A percentile compares a stretch with the other conserved stretches of the same genome.
Conservation (phyloP, 2,888 invertebrate genomes). For the Cephus sareptanus region DNA sequence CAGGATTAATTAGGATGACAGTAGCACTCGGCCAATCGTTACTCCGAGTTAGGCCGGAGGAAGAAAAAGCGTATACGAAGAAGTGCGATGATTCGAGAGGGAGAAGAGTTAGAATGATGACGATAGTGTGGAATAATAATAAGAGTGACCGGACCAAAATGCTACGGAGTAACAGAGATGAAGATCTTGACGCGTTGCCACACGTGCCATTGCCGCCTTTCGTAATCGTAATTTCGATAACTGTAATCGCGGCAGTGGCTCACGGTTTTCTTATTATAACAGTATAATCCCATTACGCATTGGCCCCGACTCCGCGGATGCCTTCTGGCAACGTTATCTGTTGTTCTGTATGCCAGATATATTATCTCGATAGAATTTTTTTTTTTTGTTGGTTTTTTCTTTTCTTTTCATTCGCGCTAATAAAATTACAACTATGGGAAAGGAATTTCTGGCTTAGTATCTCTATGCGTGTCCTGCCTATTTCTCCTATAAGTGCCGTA, state of each 20-base stretch:
- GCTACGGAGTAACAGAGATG: background rate
- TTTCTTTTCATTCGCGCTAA: background rate
- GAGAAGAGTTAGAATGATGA: background rate
- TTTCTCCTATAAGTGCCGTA: no score
- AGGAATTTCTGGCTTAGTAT: background rate
- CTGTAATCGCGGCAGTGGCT: conserved; percentile 3
- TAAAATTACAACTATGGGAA: background rate
- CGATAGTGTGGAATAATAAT: background rate
- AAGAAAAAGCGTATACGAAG: background rate
- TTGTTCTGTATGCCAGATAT: background rate
- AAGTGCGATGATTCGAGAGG: background rate
- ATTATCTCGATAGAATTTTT: background rate
- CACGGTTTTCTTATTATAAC: conserved; percentile 16
- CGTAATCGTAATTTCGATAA: conserved; percentile 22
- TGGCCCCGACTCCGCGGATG: background rate
- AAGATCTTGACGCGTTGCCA: conserved; percentile 11
- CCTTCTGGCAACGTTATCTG: background rate
- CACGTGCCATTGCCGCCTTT: conserved; percentile 17
- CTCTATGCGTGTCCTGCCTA: no score
- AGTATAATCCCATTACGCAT: conserved; percentile 10
- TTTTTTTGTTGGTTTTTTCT: no score
- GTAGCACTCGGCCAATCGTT: background rate
- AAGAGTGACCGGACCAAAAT: background rate
- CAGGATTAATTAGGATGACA: background rate
- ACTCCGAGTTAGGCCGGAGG: background rate